Percentiles rank a stretch among this genome's conserved stretches.
phyloP scores from a whole-genome alignment of 2,888 invertebrate genomes.

The Drepana falcataria region DNA sequence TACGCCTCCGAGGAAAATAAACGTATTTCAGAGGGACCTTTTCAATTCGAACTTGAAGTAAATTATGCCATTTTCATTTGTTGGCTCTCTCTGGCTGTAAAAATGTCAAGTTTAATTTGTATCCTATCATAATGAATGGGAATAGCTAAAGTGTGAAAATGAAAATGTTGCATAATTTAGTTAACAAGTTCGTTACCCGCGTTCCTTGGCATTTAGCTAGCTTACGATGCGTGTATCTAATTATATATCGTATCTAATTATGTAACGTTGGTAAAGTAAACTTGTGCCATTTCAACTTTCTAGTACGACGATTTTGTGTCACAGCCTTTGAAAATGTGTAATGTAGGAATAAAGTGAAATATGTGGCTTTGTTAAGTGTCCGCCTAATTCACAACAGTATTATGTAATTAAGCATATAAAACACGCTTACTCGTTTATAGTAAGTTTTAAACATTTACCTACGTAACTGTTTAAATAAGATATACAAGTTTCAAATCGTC shows the following conservation, averaged over 20 bases:
- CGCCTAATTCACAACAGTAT: too few species aligned
- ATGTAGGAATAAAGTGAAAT: conserved; percentile 1
- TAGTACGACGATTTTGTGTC: conserved; percentile 15
- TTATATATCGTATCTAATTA: too few species aligned
- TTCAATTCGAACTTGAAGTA: conserved; percentile 31
- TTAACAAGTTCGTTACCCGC: conserved; percentile 45
- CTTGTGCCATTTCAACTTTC: conserved; percentile 26
- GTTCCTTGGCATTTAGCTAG: conserved; percentile 42
- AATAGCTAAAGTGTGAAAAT: conserved; percentile 35
- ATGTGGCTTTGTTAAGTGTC: too few species aligned
- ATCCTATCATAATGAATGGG: conserved; percentile 44
- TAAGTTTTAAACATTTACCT: too few species aligned
- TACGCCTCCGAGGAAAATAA: conserved; percentile 52
- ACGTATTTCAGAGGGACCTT: conserved; percentile 55
- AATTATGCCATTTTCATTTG: conserved; percentile 17
- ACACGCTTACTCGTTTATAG: too few species aligned
- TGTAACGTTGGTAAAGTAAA: conserved; percentile 23
- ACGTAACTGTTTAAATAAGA: too few species aligned
- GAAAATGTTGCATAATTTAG: conserved; percentile 50
- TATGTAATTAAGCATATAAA: too few species aligned
- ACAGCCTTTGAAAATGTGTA: conserved; percentile 14
- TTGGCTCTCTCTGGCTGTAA: conserved; percentile 9
- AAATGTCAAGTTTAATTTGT: conserved; percentile 26
- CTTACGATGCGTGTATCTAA: conserved; percentile 30
- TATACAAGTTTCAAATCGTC: too few species aligned